phyloP scores from a whole-genome alignment of 2,113 vertebrate genomes.

The Malurus alboscapulatus region DNA sequence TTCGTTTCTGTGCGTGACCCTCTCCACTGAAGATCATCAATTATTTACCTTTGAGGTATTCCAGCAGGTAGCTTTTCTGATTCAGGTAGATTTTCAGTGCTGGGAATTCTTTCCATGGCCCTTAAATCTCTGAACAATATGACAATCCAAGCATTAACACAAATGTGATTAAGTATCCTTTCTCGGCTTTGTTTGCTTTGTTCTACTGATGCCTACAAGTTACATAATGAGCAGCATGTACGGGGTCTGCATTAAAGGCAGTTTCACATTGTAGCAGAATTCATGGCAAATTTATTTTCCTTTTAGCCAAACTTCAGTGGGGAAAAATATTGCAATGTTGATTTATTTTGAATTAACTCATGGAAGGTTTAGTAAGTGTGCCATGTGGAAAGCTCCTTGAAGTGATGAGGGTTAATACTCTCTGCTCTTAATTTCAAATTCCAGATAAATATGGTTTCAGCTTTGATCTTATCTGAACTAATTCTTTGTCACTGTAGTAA shows the following conservation, averaged over 20 bases:
- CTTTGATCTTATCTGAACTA: constrained; percentile 81
- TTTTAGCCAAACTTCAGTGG: constrained; percentile 50
- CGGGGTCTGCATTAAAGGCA: constrained; percentile 57
- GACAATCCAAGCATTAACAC: constrained; percentile 51
- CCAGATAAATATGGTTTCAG: constrained; percentile 76
- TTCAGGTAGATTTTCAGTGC: neutral
- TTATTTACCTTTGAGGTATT: constrained; percentile 40
- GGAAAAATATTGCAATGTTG: neutral
- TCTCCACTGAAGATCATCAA: neutral
- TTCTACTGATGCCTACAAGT: constrained; percentile 71
- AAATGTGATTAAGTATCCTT: constrained; percentile 61
- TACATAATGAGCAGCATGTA: constrained; percentile 64
- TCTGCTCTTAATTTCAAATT: constrained; percentile 76
- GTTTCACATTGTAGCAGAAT: constrained; percentile 1
- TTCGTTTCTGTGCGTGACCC: neutral
- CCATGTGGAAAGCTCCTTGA: constrained; percentile 54
- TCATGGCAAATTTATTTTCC: constrained; percentile 56
- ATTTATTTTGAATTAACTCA: constrained; percentile 49
- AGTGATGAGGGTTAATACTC: constrained; percentile 67
- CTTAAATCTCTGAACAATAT: constrained; percentile 39
- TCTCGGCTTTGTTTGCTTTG: constrained; percentile 66
- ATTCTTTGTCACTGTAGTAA: constrained; percentile 81
- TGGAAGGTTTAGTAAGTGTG: constrained; percentile 47
- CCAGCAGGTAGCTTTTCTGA: neutral
- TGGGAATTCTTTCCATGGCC: constrained; percentile 40